phyloP scores from a whole-genome alignment of 2,888 invertebrate genomes.

The Melolontha melolontha region DNA sequence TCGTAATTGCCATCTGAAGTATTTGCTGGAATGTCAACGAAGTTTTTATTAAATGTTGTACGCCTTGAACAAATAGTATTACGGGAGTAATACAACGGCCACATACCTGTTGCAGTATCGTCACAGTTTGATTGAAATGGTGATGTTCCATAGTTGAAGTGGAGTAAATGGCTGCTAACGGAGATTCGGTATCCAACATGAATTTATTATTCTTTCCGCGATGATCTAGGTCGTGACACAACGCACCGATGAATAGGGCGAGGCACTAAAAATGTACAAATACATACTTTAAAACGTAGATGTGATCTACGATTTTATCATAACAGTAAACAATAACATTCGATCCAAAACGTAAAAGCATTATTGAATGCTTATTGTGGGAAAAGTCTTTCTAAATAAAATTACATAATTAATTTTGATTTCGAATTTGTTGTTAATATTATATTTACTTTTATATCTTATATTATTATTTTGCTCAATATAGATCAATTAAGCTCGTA shows the following conservation, averaged over 20 bases:
- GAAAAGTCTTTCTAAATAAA: too few species aligned
- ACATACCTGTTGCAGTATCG: slow-evolving; percentile 81
- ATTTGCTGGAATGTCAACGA: too few species aligned
- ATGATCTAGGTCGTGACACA: slow-evolving; percentile 90
- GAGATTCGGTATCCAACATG: slow-evolving; percentile 85
- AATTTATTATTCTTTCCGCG: slow-evolving; percentile 89
- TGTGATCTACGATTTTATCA: not conserved
- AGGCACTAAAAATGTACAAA: slow-evolving; percentile 69
- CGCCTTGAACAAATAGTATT: not conserved
- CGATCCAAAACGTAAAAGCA: too few species aligned
- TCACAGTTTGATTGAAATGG: slow-evolving; percentile 89
- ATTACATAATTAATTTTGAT: too few species aligned
- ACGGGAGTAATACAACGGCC: not conserved
- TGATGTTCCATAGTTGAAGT: slow-evolving; percentile 91
- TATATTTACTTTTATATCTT: too few species aligned
- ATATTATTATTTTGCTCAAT: too few species aligned
- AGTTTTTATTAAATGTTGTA: too few species aligned
- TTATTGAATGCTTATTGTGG: too few species aligned
- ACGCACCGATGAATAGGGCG: slow-evolving; percentile 81
- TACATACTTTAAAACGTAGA: not conserved
- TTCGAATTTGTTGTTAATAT: too few species aligned
- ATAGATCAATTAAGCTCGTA: too few species aligned
- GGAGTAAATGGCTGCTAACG: slow-evolving; percentile 85
- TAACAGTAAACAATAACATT: not conserved
- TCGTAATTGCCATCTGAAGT: too few species aligned